Evolutionary conservation across 92 coral and sea anemone species (phyloP).

Genomic region (Pocillopora meandrina): DNA sequence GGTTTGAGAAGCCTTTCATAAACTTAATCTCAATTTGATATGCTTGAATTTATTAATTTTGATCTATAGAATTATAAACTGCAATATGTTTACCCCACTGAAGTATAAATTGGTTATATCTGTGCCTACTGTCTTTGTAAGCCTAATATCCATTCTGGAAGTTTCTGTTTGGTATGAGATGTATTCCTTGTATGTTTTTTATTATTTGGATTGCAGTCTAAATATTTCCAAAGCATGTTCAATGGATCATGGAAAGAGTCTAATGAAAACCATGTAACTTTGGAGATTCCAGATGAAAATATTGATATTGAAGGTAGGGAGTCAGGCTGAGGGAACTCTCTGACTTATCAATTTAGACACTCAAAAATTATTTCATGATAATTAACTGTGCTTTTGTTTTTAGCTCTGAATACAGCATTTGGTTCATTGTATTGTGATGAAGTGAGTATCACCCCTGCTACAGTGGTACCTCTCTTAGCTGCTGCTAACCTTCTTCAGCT

Average conservation of each 20-base stretch:
- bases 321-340: neutral
- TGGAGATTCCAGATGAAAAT: constrained; percentile 90
- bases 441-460: constrained; percentile 67
- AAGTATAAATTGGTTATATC: no score
- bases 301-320: constrained; percentile 81
- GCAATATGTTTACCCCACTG: no score
- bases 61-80: no score
- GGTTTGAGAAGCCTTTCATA: no score
- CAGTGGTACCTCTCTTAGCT: constrained; percentile 81
- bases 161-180: neutral
- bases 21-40: no score
- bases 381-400: neutral
- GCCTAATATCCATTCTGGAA: neutral
- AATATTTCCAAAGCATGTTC: constrained; percentile 94
- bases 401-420: constrained; percentile 88
- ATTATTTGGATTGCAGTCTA: constrained; percentile 63
- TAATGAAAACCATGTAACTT: constrained; percentile 60
- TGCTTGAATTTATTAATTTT: no score
- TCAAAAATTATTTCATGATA: neutral
- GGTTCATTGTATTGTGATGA: constrained; percentile 95
- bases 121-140: no score
- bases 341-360: no score
- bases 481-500: constrained; percentile 86
- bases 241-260: constrained; percentile 96
- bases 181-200: neutral